Evolutionary conservation across 2,888 invertebrate genomes (phyloP).

Genomic region (Lasioglossum calceatum): DNA sequence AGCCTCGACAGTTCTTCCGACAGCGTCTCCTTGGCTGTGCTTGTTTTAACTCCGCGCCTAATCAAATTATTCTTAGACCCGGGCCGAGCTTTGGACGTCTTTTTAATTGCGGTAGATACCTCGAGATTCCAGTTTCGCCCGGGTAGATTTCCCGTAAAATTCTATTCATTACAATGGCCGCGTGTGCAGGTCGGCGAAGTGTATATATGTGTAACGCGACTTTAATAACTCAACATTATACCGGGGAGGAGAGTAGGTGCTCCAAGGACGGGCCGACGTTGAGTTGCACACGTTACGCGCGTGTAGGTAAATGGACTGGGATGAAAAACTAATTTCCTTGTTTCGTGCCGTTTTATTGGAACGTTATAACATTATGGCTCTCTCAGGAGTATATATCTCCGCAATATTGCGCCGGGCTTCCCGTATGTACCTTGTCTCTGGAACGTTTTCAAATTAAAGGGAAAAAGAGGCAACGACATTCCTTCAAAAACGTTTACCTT

Average conservation of each 20-base stretch:
- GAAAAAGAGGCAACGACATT: constrained; percentile 16
- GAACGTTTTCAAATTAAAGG: constrained; percentile 45
- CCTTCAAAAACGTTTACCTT: constrained; percentile 2
- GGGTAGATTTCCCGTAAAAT: constrained; percentile 34
- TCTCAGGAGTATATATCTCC: constrained; percentile 53
- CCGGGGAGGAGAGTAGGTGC: neutral
- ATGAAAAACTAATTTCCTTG: constrained; percentile 68
- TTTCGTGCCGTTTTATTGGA: constrained; percentile 63
- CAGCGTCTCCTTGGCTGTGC: neutral
- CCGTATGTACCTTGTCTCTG: neutral
- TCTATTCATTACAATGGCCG: constrained; percentile 33
- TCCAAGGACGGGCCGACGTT: neutral
- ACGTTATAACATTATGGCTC: constrained; percentile 56
- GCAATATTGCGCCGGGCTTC: constrained; percentile 49
- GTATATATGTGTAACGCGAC: constrained; percentile 36
- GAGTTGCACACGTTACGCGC: constrained; percentile 21
- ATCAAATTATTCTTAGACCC: constrained; percentile 47
- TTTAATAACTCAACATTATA: constrained; percentile 53
- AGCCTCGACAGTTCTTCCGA: constrained; percentile 4
- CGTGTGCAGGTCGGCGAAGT: constrained; percentile 6
- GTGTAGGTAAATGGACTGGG: constrained; percentile 47
- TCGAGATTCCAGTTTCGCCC: constrained; percentile 45
- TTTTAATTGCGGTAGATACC: constrained; percentile 47
- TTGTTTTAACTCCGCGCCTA: constrained; percentile 21
- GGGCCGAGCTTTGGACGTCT: constrained; percentile 17